Percentiles rank a stretch among this genome's conserved stretches.
Evolutionary conservation across 64 coral and sea anemone genomes (phyloP).

Genomic region (Catalaphyllia jardinei): DNA sequence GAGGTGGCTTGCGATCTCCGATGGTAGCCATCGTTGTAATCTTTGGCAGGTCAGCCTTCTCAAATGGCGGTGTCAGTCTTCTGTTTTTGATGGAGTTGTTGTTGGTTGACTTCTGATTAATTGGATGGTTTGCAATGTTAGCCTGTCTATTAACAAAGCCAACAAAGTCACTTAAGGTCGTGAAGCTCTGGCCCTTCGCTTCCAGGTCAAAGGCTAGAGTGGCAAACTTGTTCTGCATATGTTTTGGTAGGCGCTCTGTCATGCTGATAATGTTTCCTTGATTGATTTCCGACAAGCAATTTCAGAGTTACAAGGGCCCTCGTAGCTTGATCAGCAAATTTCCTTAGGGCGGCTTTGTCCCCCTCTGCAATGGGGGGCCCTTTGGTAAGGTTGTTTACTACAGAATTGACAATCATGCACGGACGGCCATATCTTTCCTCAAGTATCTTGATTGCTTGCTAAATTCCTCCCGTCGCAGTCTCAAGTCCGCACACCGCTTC

Average conservation of each 20-base stretch:
- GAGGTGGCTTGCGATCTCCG: no score
- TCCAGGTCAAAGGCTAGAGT: no score
- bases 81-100: no score
- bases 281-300: slow-evolving; percentile 49
- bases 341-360: neutral
- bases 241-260: slow-evolving; percentile 47
- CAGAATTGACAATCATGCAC: slow-evolving; percentile 12
- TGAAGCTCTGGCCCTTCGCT: no score
- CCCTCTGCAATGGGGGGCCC: neutral
- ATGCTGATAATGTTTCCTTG: slow-evolving; percentile 56
- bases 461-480: neutral
- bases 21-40: no score
- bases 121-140: no score
- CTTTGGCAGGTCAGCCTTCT: no score
- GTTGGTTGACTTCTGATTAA: no score
- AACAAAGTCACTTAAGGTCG: no score
- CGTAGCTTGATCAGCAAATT: slow-evolving; percentile 54
- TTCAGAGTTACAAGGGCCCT: slow-evolving; percentile 31
- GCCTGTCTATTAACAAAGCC: no score
- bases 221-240: no score
- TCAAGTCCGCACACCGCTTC: neutral
- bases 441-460: neutral
- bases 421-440: neutral
- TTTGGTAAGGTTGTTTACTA: neutral
- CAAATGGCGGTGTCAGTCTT: no score